A percentile compares a stretch with the other conserved stretches of the same genome.
Conservation (phyloP, 2,888 invertebrate species). For the Sicus ferrugineus region DNA sequence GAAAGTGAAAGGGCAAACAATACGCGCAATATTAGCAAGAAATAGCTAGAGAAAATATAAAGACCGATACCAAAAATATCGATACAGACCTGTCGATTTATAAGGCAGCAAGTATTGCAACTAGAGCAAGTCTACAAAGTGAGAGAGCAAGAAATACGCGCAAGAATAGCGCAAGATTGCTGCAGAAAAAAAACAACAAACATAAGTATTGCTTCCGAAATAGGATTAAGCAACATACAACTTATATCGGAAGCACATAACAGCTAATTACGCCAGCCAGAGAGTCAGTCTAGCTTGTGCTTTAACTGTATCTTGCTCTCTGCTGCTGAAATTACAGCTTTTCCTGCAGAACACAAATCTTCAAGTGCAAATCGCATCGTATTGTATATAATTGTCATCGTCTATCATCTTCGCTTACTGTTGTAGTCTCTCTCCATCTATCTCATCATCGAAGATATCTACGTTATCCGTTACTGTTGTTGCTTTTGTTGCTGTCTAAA, state of each 20-base stretch:
- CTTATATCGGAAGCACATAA: no score
- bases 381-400: background rate
- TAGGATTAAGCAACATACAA: no score
- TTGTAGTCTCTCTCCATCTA: background rate
- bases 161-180: no score
- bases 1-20: background rate
- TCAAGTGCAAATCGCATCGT: background rate
- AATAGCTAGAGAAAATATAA: background rate
- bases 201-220: no score
- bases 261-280: no score
- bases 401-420: background rate
- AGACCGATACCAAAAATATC: background rate
- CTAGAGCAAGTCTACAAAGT: no score
- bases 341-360: background rate
- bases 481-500: conserved; percentile 47
- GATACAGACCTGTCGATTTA: no score
- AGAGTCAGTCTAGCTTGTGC: conserved; percentile 56
- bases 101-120: no score
- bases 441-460: background rate
- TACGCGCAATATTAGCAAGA: background rate
- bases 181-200: no score
- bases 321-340: no score
- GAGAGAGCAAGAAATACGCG: no score
- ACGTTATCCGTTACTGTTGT: conserved; percentile 18
- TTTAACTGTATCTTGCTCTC: no score